Evolutionary conservation across 2,797 vertebrate genomes (phyloP), one percentile per base, ranked within the genome.

Genomic region (Tarsius wallacei): DNA sequence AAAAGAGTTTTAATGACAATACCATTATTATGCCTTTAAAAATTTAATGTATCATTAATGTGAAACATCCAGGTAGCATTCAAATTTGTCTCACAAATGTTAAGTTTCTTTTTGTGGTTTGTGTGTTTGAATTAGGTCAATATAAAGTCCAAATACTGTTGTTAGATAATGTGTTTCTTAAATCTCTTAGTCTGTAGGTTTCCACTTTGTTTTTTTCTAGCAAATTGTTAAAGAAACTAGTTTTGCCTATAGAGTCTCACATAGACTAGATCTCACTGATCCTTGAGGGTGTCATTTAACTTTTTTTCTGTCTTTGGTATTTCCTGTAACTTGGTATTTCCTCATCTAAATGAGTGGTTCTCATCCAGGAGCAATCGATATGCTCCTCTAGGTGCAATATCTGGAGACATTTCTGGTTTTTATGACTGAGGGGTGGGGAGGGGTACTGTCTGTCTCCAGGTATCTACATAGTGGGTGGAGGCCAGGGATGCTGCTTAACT

Each of bases 51-150:
- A 8, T 81, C 42, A 21, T 66, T 55, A 85, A 22, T 85, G 59
- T 36, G 51, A 82, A 4, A 57, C 78, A 12, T 49, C 31, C 31
- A 96, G 26, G 28, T 15, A 80, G 68, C 33, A 73, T 89, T 90
- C 55, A 90, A 26, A 84, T 76, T 92, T 93, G 51, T 82, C 33
- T 82, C 6, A 88, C 42, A 76, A 12, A 59, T 94, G 16, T 42
- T 21, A 31, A 47, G 1, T 10, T 82, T n/a, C 63, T 74, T 49
- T 63, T 91, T 74, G 70, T 83, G 6, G 42, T 42, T 17, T 49
- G 71, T 93, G 84, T 51, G 33, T 93, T 96, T 84, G 81, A 73
- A 61, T 90, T 90, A 86, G 70, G 49, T 95, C 7, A 64, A 80
- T 88, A 53, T 92, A 84, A 93, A 91, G 61, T 71, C 10, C 68